Evolutionary conservation across 2,888 invertebrate genomes (phyloP).

Genomic region (Netelia melanura): DNA sequence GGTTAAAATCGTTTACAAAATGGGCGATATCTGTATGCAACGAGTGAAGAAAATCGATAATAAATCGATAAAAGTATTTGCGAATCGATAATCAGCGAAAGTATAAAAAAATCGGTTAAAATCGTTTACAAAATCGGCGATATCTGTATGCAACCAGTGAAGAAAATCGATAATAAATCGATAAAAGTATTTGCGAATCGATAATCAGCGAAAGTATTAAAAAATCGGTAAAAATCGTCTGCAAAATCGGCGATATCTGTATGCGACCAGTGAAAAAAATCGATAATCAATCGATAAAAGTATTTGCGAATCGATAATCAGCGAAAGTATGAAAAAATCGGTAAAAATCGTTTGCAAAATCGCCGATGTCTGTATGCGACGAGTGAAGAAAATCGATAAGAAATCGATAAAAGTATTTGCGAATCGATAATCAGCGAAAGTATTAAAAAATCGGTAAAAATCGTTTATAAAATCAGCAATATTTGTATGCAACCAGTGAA

Average conservation of each 20-base stretch:
- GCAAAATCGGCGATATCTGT: too few relatives aligned
- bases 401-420: background rate
- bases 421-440: too few relatives aligned
- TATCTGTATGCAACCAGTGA: background rate
- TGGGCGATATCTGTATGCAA: background rate
- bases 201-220: background rate
- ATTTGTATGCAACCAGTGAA: background rate
- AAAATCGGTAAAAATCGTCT: background rate
- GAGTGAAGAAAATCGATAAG: background rate
- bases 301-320: background rate
- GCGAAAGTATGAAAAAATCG: too few relatives aligned
- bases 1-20: background rate
- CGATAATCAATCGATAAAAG: background rate
- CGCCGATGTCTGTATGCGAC: too few relatives aligned
- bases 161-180: constrained; percentile 3
- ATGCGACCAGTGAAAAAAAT: background rate
- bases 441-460: too few relatives aligned
- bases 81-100: background rate
- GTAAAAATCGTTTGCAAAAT: background rate
- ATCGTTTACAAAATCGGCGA: background rate
- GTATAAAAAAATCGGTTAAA: background rate
- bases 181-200: background rate
- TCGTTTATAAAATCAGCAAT: background rate
- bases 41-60: background rate
- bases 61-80: background rate